A percentile compares a stretch with the other conserved stretches of the same genome.
Conservation (phyloP, 2,797 vertebrate species). For the Spheniscus humboldti region DNA sequence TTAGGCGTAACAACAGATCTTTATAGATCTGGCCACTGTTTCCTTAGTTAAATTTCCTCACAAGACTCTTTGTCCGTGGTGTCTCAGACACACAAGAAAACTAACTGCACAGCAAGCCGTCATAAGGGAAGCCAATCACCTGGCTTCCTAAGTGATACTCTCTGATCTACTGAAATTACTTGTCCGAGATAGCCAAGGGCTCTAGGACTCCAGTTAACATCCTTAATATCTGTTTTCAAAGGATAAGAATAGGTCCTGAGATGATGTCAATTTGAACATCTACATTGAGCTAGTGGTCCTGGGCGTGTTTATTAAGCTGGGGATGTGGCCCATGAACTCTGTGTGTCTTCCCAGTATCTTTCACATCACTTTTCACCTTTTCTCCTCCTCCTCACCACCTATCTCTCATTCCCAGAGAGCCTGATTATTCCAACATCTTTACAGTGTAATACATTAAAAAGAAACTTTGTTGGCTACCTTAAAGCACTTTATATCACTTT, state of each 20-base stretch:
- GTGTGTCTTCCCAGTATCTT: not conserved
- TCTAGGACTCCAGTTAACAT: not conserved
- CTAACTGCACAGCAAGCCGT: not conserved
- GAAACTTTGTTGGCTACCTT: conserved; percentile 39
- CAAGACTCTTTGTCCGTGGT: not conserved
- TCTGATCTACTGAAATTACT: not conserved
- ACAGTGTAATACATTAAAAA: not conserved
- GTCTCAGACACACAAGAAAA: not conserved
- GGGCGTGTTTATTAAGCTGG: not conserved
- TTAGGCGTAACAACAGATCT: not conserved
- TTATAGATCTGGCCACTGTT: not conserved
- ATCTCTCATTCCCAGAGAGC: not conserved
- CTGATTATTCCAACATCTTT: not conserved
- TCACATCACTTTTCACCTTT: not conserved
- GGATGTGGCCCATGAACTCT: not conserved
- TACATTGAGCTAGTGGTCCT: not conserved
- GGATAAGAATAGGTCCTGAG: not conserved
- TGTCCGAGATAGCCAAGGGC: not conserved
- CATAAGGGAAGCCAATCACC: not conserved
- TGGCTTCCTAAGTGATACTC: not conserved
- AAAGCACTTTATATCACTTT: conserved; percentile 14
- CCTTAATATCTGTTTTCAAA: not conserved
- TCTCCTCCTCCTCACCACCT: not conserved
- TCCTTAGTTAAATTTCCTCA: not conserved
- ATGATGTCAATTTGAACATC: not conserved